Conservation (phyloP, 2,888 invertebrate genomes). For the Ornithoptera priamus region DNA sequence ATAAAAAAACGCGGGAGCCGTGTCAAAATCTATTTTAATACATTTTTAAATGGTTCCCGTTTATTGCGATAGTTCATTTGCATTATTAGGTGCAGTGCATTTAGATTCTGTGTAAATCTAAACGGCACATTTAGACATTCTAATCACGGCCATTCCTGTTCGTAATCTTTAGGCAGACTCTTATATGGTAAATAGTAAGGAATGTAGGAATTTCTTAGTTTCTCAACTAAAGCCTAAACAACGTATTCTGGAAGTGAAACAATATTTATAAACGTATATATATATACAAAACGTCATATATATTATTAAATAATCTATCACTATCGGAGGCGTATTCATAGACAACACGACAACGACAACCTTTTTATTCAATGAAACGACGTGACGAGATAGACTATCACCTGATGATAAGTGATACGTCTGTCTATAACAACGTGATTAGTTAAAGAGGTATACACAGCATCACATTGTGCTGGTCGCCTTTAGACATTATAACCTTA, state of each 20-base stretch:
- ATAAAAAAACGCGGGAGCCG: conserved; percentile 1
- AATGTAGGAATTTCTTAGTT: conserved; percentile 41
- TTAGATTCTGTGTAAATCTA: conserved; percentile 11
- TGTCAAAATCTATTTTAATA: neutral
- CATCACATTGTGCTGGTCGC: too few relatives aligned
- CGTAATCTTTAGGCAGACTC: conserved; percentile 38
- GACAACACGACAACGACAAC: too few relatives aligned
- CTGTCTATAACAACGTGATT: too few relatives aligned
- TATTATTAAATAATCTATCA: too few relatives aligned
- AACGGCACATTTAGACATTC: conserved; percentile 35
- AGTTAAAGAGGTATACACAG: too few relatives aligned
- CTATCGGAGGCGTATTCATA: too few relatives aligned
- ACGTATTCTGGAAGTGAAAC: conserved; percentile 27
- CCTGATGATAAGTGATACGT: too few relatives aligned
- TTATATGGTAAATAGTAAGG: conserved; percentile 43
- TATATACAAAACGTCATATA: too few relatives aligned
- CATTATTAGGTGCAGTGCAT: neutral
- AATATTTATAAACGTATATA: neutral
- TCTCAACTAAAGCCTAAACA: conserved; percentile 31
- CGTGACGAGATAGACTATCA: too few relatives aligned
- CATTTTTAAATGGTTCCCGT: neutral
- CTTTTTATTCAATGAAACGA: too few relatives aligned
- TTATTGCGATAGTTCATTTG: neutral
- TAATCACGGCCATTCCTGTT: conserved; percentile 36
- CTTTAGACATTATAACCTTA: too few relatives aligned